phyloP scores from a whole-genome alignment of 2,888 invertebrate species.

The Eupithecia centaureata region DNA sequence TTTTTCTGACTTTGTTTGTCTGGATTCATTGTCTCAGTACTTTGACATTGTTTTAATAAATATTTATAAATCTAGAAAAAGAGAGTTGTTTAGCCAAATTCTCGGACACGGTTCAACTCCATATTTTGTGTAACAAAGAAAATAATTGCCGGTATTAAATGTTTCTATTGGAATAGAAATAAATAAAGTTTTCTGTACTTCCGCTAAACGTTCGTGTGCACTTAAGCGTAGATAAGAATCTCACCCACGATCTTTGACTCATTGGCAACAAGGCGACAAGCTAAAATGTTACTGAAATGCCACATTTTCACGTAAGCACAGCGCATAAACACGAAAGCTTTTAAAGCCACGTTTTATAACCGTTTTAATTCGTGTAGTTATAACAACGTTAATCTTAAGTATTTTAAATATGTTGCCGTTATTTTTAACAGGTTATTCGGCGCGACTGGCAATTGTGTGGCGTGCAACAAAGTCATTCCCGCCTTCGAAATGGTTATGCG shows the following conservation, averaged over 20 bases:
- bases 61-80: neutral
- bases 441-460: slow-evolving; percentile 94
- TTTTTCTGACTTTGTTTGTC: too few relatives aligned
- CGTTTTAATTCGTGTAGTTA: slow-evolving; percentile 51
- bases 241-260: slow-evolving; percentile 27
- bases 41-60: neutral
- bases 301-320: slow-evolving; percentile 27
- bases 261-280: slow-evolving; percentile 25
- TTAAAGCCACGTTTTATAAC: slow-evolving; percentile 38
- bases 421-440: slow-evolving; percentile 91
- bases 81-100: neutral
- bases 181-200: neutral
- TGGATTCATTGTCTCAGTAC: too few relatives aligned
- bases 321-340: slow-evolving; percentile 30
- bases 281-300: slow-evolving; percentile 35
- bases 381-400: slow-evolving; percentile 30
- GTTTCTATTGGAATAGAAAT: neutral
- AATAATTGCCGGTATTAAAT: neutral
- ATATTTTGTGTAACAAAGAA: slow-evolving; percentile 4
- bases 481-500: slow-evolving; percentile 98
- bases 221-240: slow-evolving; percentile 16
- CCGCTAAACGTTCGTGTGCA: slow-evolving; percentile 9
- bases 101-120: neutral
- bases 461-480: slow-evolving; percentile 96
- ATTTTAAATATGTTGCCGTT: slow-evolving; percentile 25